Percentiles rank a stretch among this genome's conserved stretches.
Conservation (phyloP, 53 echinoderm and acorn worm genomes). For the Echinarachnius parma region DNA sequence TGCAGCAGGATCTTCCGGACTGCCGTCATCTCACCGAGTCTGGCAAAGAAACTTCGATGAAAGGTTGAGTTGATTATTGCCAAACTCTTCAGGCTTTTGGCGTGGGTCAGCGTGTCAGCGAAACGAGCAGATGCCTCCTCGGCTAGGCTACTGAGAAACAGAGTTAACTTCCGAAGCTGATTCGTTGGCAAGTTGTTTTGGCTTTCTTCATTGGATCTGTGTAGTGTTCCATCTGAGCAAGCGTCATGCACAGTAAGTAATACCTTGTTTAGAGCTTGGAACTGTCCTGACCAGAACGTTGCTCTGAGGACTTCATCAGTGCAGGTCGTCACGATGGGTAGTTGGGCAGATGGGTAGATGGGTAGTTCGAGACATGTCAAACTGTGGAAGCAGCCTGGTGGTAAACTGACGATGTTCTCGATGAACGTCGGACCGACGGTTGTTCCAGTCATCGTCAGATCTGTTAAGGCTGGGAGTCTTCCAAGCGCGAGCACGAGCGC, state of each 20-base stretch:
- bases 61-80: constrained; percentile 16
- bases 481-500: constrained; percentile 12
- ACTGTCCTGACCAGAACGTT: constrained; percentile 17
- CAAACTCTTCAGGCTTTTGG: neutral
- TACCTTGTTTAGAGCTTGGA: constrained; percentile 1
- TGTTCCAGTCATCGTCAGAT: constrained; percentile 18
- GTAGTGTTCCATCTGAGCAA: neutral
- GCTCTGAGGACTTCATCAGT: constrained; percentile 1
- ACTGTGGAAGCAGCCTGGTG: constrained; percentile 9
- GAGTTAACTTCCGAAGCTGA: neutral
- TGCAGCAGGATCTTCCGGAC: constrained; percentile 12
- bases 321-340: constrained; percentile 1
- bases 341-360: too few relatives aligned
- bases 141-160: neutral
- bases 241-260: constrained; percentile 9
- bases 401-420: constrained; percentile 11
- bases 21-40: constrained; percentile 10
- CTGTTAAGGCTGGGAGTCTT: constrained; percentile 7
- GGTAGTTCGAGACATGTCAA: constrained; percentile 10
- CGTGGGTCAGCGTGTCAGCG: constrained; percentile 11
- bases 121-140: constrained; percentile 3
- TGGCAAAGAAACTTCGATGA: constrained; percentile 10
- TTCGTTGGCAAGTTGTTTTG: neutral
- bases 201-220: neutral
- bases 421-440: constrained; percentile 24